Evolutionary conservation across 2,797 vertebrate genomes (phyloP).

Genomic region (Gephyroberyx darwinii): DNA sequence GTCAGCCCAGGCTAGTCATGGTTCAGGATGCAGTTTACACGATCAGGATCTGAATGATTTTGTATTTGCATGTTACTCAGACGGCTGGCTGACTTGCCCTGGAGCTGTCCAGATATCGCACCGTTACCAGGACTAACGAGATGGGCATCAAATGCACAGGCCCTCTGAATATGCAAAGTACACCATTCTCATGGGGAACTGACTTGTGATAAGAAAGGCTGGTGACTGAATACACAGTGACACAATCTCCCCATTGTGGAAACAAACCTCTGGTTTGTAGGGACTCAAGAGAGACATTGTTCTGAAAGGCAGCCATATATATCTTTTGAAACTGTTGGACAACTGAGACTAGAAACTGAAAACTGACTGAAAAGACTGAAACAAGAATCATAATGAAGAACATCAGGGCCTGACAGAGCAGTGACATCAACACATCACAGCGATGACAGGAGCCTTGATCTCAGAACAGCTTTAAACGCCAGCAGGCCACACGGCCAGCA

Average conservation of each 20-base stretch:
- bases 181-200: slow-evolving; percentile 40
- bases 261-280: slow-evolving; percentile 10
- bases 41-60: slow-evolving; percentile 32
- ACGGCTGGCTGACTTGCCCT: slow-evolving; percentile 61
- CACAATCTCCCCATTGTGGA: slow-evolving; percentile 4
- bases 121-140: slow-evolving; percentile 55
- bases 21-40: slow-evolving; percentile 61
- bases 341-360: not conserved
- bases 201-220: slow-evolving; percentile 23
- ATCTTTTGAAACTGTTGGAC: not conserved
- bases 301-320: not conserved
- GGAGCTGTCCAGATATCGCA: slow-evolving; percentile 62
- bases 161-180: slow-evolving; percentile 66
- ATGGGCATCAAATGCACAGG: slow-evolving; percentile 46
- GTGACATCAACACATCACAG: slow-evolving; percentile 49
- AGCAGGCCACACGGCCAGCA: slow-evolving; percentile 19
- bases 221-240: not conserved
- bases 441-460: slow-evolving; percentile 45
- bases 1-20: slow-evolving; percentile 41
- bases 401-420: slow-evolving; percentile 20
- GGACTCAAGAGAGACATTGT: slow-evolving; percentile 1
- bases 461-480: slow-evolving; percentile 34
- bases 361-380: slow-evolving; percentile 11
- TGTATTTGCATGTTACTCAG: slow-evolving; percentile 78
- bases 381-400: slow-evolving; percentile 19